phyloP scores from a whole-genome alignment of 2,888 invertebrate species.

The Drosophila macrospina region DNA sequence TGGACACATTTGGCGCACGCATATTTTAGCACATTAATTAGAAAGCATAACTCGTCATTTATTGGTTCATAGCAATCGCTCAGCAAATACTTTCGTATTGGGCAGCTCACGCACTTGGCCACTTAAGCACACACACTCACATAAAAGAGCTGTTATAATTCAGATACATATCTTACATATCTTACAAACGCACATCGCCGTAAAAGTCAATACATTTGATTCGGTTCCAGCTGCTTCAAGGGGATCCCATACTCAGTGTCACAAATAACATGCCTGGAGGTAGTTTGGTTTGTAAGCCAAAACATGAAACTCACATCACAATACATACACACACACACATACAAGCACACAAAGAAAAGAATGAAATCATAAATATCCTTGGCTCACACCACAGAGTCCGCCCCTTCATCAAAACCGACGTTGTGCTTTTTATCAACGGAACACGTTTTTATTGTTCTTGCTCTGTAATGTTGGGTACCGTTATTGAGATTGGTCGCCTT shows the following conservation, averaged over 20 bases:
- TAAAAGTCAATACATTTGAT: slow-evolving; percentile 44
- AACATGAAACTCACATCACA: slow-evolving; percentile 27
- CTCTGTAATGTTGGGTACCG: slow-evolving; percentile 34
- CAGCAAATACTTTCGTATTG: slow-evolving; percentile 41
- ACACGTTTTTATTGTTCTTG: slow-evolving; percentile 46
- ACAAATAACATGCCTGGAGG: slow-evolving; percentile 15
- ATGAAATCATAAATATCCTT: slow-evolving; percentile 65
- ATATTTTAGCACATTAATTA: slow-evolving; percentile 74
- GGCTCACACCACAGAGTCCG: not conserved
- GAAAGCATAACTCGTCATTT: slow-evolving; percentile 73
- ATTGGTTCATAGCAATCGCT: slow-evolving; percentile 59
- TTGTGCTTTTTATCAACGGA: slow-evolving; percentile 54
- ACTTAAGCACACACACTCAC: slow-evolving; percentile 11
- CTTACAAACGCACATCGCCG: slow-evolving; percentile 19
- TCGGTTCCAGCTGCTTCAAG: slow-evolving; percentile 5
- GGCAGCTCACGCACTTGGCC: slow-evolving; percentile 32
- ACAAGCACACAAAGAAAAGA: slow-evolving; percentile 18
- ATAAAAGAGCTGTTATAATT: slow-evolving; percentile 66
- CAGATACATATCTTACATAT: slow-evolving; percentile 23
- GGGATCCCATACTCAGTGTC: not conserved
- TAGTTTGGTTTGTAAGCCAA: slow-evolving; percentile 35
- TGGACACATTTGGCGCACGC: slow-evolving; percentile 59
- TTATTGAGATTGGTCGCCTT: too few relatives aligned
- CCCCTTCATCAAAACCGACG: slow-evolving; percentile 57
- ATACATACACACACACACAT: not conserved